Percentiles rank a stretch among this genome's conserved stretches.
These are phyloP conservation scores for Mus musculus DNA, from an alignment of 2,113 vertebrate species.

Conservation along the genomic window DNA sequence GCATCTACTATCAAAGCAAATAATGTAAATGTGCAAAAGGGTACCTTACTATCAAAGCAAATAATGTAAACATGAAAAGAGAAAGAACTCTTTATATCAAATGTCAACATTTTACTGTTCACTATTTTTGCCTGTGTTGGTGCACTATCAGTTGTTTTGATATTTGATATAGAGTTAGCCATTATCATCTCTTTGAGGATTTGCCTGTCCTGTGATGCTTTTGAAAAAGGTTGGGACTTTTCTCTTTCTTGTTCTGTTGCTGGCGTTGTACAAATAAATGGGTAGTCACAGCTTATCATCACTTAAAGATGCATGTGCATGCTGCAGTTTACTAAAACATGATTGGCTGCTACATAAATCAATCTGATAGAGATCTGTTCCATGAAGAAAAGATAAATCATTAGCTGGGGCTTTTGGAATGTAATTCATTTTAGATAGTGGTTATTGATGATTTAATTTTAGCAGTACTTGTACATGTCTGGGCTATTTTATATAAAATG, in stretches of 20 bases:
- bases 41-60: conserved; percentile 85
- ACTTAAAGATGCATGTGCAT: conserved; percentile 97
- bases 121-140: conserved; percentile 41
- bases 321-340: conserved; percentile 95
- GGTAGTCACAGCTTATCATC: conserved; percentile 95
- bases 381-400: conserved; percentile 98
- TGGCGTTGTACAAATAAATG: conserved; percentile 92
- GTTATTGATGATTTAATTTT: conserved; percentile 99
- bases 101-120: conserved; percentile 77
- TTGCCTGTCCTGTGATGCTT: conserved; percentile 47
- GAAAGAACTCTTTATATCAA: conserved; percentile 81
- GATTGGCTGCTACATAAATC: conserved; percentile 99
- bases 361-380: conserved; percentile 99
- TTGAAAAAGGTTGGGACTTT: conserved; percentile 46
- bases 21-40: conserved; percentile 84
- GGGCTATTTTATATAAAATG: conserved; percentile 87
- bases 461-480: conserved; percentile 92
- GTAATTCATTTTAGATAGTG: conserved; percentile 98
- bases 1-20: conserved; percentile 88
- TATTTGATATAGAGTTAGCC: conserved; percentile 67
- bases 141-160: conserved; percentile 68
- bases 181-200: conserved; percentile 67
- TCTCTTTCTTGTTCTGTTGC: conserved; percentile 49
- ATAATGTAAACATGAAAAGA: conserved; percentile 83
- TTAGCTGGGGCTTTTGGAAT: conserved; percentile 94